Evolutionary conservation across 1,140 invertebrate genomes (phyloP).

Genomic region (Leptinotarsa defecta): DNA sequence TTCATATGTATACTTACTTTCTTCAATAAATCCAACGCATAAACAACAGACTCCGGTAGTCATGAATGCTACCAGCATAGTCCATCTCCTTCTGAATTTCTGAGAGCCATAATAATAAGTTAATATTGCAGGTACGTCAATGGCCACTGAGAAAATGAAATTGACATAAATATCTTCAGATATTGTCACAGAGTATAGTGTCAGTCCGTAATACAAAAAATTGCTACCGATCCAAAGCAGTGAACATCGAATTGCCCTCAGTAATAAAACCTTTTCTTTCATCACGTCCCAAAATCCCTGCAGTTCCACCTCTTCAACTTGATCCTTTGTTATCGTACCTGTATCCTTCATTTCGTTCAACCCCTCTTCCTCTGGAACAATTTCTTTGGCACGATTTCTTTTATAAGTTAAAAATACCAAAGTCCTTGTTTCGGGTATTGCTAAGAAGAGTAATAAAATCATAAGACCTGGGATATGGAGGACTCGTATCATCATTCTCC

Average conservation of each 20-base stretch:
- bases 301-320: too few relatives aligned
- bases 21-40: slow-evolving; percentile 44
- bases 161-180: slow-evolving; percentile 71
- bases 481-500: too few relatives aligned
- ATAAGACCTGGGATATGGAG: too few relatives aligned
- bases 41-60: background rate
- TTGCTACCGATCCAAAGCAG: slow-evolving; percentile 71
- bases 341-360: background rate
- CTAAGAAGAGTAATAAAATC: too few relatives aligned
- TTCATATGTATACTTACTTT: background rate
- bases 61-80: background rate
- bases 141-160: slow-evolving; percentile 69
- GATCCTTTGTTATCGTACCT: too few relatives aligned
- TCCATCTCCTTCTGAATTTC: slow-evolving; percentile 60
- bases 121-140: slow-evolving; percentile 73
- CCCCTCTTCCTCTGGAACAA: background rate
- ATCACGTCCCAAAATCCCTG: slow-evolving; percentile 53
- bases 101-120: slow-evolving; percentile 66
- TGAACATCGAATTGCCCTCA: slow-evolving; percentile 65
- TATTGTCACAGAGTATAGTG: slow-evolving; percentile 75
- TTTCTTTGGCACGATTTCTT: background rate
- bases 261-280: slow-evolving; percentile 61
- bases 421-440: slow-evolving; percentile 6
- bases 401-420: slow-evolving; percentile 2
- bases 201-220: slow-evolving; percentile 80